Base-by-base conservation (phyloP, 2,113 vertebrate genomes). In the Apistogramma diplotaenia region DNA sequence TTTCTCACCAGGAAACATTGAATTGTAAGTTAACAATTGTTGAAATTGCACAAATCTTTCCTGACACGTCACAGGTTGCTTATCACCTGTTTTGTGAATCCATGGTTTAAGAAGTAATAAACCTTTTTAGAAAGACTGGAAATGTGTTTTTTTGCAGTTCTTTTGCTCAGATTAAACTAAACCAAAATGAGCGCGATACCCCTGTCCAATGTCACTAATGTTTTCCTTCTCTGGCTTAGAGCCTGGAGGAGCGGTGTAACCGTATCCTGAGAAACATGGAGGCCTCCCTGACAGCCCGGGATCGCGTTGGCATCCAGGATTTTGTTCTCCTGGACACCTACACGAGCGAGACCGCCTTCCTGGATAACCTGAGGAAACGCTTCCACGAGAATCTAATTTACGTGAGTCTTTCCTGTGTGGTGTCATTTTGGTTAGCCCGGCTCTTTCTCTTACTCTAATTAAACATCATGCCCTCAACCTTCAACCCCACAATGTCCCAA, bases 311-410 rank as follows among this genome's bases (percentile, higher is more conserved):
- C 12, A 96, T 99, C 86, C 97, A 99, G 90, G 98, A 99, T 77
- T 98, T 99, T 73, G 97, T 99, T 87, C 95, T 99, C 0, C 81
- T 99, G 90, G 97, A 99, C 1, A 92, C 96, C 2, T 94, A 97
- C 94, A 99, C 96, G 40, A 99, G 97, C 5, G 98, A 99, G 81
- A 87, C 84, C 0, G 97, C 98, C 55, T 98, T 98, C 88, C 91
- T 99, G 88, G 97, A 95, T 93, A 99, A 99, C 89, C 95, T 99
- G 0, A 95, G 95, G 84, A 99, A 99, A 86, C 94, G 98, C 13
- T 99, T 98, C 90, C 95, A 96, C 4, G 96, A 99, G 93, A 97
- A 99, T 90, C 97, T 99, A 85, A 99, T 99, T 82, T 99, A 99
- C 0, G 98, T 99, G 87, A 97, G 87, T 90, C 43, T 60, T 53